These are phyloP conservation scores for Drosophila bocqueti DNA, from an alignment of 1,140 invertebrate genomes.

Conservation along the genomic window DNA sequence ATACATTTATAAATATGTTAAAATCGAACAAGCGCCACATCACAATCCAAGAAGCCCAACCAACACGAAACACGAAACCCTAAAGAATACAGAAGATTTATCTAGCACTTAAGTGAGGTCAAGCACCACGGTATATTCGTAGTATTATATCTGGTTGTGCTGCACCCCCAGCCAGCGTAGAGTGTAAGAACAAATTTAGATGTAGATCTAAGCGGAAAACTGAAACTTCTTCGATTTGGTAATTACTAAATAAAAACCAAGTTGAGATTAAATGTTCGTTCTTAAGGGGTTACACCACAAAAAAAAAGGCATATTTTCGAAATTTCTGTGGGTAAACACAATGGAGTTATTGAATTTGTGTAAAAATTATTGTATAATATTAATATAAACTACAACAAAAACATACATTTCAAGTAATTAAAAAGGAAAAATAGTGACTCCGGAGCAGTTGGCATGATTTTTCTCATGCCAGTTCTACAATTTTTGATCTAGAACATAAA, in stretches of 20 bases:
- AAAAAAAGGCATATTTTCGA: too few species aligned
- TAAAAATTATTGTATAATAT: too few species aligned
- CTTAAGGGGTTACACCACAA: too few species aligned
- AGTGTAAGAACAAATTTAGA: slow-evolving; percentile 15
- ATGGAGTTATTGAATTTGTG: too few species aligned
- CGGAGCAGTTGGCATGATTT: too few species aligned
- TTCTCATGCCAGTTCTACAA: too few species aligned
- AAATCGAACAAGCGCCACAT: background rate
- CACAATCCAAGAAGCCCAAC: slow-evolving; percentile 4
- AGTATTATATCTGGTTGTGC: slow-evolving; percentile 38
- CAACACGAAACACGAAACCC: background rate
- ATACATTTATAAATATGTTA: background rate
- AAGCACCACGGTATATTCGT: slow-evolving; percentile 28
- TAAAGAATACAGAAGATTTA: slow-evolving; percentile 10
- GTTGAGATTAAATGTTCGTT: background rate
- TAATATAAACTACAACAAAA: too few species aligned
- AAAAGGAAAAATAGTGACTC: too few species aligned
- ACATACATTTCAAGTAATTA: too few species aligned
- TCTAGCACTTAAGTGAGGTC: slow-evolving; percentile 15
- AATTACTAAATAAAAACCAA: background rate
- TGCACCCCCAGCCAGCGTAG: slow-evolving; percentile 25
- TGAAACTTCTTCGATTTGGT: background rate
- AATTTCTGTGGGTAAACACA: too few species aligned
- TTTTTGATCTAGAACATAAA: too few species aligned
- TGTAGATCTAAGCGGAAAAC: slow-evolving; percentile 17